Conservation (phyloP, 2,113 vertebrate genomes). For the Stercorarius parasiticus region DNA sequence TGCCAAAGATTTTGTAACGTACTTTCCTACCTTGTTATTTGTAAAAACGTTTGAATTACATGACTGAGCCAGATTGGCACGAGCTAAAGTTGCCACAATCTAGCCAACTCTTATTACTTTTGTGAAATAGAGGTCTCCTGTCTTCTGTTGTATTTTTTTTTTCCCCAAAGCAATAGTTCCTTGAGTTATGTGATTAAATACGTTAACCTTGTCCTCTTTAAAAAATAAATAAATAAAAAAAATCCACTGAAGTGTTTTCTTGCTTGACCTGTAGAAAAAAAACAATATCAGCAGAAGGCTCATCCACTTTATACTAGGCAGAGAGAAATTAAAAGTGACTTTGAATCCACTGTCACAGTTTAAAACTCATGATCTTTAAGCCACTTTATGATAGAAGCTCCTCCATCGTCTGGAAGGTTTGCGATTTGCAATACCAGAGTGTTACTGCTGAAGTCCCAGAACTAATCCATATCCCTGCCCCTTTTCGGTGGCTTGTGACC, state of each 20-base stretch:
- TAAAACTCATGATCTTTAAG: neutral
- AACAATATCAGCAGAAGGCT: neutral
- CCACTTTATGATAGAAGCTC: neutral
- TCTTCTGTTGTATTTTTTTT: neutral
- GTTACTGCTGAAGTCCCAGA: neutral
- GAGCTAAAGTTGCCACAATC: neutral
- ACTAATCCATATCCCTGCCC: neutral
- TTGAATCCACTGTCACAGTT: neutral
- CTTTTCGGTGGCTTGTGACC: neutral
- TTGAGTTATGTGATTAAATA: neutral
- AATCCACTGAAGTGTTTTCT: neutral
- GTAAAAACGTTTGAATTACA: neutral
- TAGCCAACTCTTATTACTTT: neutral
- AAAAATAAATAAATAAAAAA: neutral
- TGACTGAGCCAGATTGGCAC: neutral
- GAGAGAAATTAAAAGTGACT: neutral
- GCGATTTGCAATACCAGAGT: neutral
- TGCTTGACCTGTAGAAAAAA: neutral
- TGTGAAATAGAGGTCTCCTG: neutral
- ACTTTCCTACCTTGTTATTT: neutral
- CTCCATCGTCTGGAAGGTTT: neutral
- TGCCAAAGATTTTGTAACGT: neutral
- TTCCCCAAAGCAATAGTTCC: neutral
- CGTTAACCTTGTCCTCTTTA: neutral
- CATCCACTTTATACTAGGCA: neutral